Percentiles rank a stretch among this genome's conserved stretches.
Evolutionary conservation across 1,140 invertebrate species (phyloP).

Genomic region (Scaptomyza pallida): DNA sequence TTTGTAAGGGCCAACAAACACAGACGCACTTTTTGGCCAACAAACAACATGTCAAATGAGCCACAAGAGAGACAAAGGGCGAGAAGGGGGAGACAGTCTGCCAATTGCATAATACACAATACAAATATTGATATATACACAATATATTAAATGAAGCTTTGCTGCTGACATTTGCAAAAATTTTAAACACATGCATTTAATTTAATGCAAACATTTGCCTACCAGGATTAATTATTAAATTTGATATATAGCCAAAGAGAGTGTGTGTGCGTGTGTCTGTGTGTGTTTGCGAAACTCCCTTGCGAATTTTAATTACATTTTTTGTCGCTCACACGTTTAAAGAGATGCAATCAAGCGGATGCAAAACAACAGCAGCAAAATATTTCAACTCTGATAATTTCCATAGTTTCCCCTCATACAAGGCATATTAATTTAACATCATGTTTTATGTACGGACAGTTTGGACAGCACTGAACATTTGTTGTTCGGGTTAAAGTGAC

Average conservation of each 20-base stretch:
- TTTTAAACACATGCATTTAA: constrained; percentile 41
- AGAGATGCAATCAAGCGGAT: too few relatives aligned
- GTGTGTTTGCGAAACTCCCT: background rate
- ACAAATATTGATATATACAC: constrained; percentile 40
- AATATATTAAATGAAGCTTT: constrained; percentile 7
- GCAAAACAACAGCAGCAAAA: background rate
- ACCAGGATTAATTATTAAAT: constrained; percentile 67
- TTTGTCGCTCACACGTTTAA: constrained; percentile 29
- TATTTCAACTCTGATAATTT: background rate
- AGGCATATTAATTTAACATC: background rate
- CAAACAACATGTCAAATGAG: constrained; percentile 14
- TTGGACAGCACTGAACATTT: background rate
- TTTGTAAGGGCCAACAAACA: constrained; percentile 16
- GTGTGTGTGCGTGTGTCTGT: background rate
- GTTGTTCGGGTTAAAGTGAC: too few relatives aligned
- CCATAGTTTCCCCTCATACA: background rate
- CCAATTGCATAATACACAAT: background rate
- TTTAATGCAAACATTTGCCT: constrained; percentile 70
- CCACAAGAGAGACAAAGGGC: too few relatives aligned
- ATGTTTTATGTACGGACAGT: background rate
- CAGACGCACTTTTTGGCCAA: constrained; percentile 3
- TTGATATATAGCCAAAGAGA: background rate
- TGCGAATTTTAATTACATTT: constrained; percentile 58
- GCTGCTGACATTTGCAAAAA: constrained; percentile 52
- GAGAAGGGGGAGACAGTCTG: too few relatives aligned